Conservation (phyloP, 2,888 invertebrate genomes). For the Acronicta psi region DNA sequence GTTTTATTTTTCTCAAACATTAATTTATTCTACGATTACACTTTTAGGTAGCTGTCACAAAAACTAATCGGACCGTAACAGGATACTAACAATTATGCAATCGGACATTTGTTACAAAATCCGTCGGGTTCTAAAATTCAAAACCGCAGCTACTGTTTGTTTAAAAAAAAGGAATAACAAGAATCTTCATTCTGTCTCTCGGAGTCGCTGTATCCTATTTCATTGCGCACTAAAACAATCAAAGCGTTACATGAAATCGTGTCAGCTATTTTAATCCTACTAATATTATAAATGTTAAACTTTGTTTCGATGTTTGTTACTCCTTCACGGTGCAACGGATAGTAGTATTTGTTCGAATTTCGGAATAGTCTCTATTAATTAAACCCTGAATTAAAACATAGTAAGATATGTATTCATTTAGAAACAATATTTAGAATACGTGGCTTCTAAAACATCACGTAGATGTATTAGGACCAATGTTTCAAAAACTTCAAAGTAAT, state of each 20-base stretch:
- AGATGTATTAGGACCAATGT: no score
- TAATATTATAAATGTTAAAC: no score
- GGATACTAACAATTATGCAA: conserved; percentile 36
- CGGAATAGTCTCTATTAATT: no score
- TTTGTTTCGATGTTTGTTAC: no score
- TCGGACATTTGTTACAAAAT: conserved; percentile 43
- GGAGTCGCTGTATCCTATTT: conserved; percentile 55
- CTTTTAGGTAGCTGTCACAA: conserved; percentile 10
- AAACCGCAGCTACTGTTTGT: conserved; percentile 43
- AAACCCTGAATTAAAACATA: no score
- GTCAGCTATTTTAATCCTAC: conserved; percentile 65
- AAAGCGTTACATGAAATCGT: conserved; percentile 58
- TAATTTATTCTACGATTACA: not conserved
- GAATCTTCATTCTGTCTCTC: conserved; percentile 48
- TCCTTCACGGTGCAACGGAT: no score
- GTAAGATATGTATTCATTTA: no score
- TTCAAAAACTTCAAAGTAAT: no score
- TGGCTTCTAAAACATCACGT: no score
- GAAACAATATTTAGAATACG: no score
- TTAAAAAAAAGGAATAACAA: conserved; percentile 43
- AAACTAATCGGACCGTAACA: conserved; percentile 20
- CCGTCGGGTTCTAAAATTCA: conserved; percentile 17
- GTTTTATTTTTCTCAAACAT: no score
- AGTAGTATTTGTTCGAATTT: no score
- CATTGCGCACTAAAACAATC: conserved; percentile 64